Evolutionary conservation across 2,113 vertebrate species (phyloP).

Genomic region (Psilopsiagon aurifrons): DNA sequence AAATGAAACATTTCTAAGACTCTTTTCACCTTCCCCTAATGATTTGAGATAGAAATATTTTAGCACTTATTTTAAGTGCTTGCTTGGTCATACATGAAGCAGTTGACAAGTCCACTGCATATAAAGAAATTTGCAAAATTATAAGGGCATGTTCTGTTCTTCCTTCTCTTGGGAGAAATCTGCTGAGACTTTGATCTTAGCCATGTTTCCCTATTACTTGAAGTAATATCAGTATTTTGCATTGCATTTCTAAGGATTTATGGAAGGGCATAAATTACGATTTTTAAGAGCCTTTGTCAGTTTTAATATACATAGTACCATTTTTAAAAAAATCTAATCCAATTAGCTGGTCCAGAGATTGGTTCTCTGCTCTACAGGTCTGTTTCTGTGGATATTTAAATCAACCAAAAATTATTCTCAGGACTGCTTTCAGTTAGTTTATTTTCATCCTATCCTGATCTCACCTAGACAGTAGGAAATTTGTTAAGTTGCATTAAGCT

Average conservation of each 20-base stretch:
- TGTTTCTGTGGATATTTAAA: background rate
- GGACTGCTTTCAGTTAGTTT: background rate
- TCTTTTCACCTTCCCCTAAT: background rate
- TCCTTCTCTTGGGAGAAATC: conserved; percentile 13
- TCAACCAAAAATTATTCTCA: background rate
- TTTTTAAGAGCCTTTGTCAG: conserved; percentile 15
- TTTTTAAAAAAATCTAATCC: background rate
- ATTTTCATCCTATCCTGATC: background rate
- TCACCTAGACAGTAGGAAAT: background rate
- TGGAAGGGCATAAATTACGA: background rate
- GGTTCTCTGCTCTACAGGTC: background rate
- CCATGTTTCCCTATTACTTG: background rate
- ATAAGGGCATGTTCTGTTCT: background rate
- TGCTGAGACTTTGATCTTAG: conserved; percentile 6
- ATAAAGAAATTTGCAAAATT: conserved; percentile 17
- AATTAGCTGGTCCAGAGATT: conserved; percentile 2
- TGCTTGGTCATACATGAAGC: background rate
- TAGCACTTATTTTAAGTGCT: background rate
- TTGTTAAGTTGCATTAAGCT: background rate
- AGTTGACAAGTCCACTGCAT: background rate
- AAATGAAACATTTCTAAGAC: background rate
- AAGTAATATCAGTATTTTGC: background rate
- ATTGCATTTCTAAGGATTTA: background rate
- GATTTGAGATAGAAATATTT: background rate
- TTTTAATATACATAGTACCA: background rate